phyloP scores from a whole-genome alignment of 2,888 invertebrate genomes.

The Vanessa cardui region DNA sequence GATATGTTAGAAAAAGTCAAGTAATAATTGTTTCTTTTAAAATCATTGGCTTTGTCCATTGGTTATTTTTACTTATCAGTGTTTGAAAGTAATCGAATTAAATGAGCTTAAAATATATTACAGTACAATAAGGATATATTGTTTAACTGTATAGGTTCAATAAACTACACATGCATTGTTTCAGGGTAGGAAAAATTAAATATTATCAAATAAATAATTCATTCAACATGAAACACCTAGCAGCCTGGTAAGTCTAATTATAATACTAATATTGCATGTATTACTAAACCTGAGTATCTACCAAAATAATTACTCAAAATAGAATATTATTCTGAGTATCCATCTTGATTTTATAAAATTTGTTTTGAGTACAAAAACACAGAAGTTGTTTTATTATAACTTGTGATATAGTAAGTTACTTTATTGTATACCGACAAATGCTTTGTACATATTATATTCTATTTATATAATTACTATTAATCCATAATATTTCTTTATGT shows the following conservation, averaged over 20 bases:
- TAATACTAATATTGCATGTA: background rate
- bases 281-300: no score
- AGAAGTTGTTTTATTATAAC: no score
- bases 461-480: background rate
- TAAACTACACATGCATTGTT: conserved; percentile 11
- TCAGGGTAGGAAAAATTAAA: conserved; percentile 13
- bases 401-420: no score
- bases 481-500: background rate
- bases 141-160: background rate
- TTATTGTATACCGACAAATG: no score
- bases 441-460: no score
- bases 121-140: background rate
- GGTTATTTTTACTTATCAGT: conserved; percentile 11
- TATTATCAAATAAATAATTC: background rate
- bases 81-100: background rate
- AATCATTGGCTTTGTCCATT: conserved; percentile 17
- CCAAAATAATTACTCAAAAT: no score
- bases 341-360: no score
- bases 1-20: no score
- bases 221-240: conserved; percentile 72
- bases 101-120: background rate
- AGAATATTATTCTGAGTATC: no score
- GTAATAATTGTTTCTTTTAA: no score
- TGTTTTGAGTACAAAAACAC: no score
- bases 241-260: conserved; percentile 70